Evolutionary conservation across 2,888 invertebrate genomes (phyloP).

Genomic region (Lasius platythorax): DNA sequence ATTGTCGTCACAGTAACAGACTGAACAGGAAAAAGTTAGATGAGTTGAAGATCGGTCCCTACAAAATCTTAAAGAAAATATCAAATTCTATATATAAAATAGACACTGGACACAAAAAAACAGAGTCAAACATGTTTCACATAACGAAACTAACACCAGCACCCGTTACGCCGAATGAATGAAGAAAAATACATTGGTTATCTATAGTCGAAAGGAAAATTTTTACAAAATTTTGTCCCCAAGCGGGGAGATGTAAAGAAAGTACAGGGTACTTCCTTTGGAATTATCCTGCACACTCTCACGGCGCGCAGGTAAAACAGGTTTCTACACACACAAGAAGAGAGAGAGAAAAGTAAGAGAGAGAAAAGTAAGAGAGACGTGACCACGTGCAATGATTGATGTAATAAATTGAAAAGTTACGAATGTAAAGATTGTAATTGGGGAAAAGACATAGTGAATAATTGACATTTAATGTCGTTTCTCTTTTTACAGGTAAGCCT

Average conservation of each 20-base stretch:
- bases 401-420: too few relatives aligned
- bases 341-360: too few relatives aligned
- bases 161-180: background rate
- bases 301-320: too few relatives aligned
- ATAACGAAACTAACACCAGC: conserved; percentile 39
- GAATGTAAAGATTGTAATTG: too few relatives aligned
- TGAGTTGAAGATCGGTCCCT: conserved; percentile 9
- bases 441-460: too few relatives aligned
- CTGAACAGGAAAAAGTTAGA: background rate
- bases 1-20: too few relatives aligned
- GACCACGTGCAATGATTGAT: too few relatives aligned
- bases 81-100: conserved; percentile 42
- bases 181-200: background rate
- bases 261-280: background rate
- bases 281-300: too few relatives aligned
- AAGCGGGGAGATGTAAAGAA: conserved; percentile 11
- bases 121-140: conserved; percentile 42
- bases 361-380: too few relatives aligned
- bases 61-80: conserved; percentile 42
- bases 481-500: too few relatives aligned
- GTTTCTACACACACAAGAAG: too few relatives aligned
- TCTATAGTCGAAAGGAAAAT: background rate
- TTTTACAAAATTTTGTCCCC: conserved; percentile 10
- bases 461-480: too few relatives aligned
- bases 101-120: conserved; percentile 44